Evolutionary conservation across 2,113 vertebrate genomes (phyloP).

Genomic region (Balaenoptera acutorostrata): DNA sequence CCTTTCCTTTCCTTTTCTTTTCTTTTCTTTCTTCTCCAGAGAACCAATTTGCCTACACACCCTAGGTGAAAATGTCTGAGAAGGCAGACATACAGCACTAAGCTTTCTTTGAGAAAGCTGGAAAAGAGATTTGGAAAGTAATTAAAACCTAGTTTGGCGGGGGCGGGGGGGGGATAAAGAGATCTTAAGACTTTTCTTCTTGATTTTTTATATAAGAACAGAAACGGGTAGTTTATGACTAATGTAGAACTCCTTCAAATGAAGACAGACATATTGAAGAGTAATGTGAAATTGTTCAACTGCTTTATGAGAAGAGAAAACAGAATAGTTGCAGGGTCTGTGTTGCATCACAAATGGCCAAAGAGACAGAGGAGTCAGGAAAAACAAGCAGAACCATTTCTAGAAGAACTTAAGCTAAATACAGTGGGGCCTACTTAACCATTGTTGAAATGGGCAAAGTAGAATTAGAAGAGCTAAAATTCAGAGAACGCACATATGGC

Average conservation of each 20-base stretch:
- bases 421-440: not conserved
- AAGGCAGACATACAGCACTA: not conserved
- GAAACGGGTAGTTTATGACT: not conserved
- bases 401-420: not conserved
- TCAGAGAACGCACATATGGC: not conserved
- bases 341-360: not conserved
- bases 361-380: not conserved
- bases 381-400: not conserved
- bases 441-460: not conserved
- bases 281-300: not conserved
- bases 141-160: not conserved
- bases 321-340: not conserved
- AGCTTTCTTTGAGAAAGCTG: not conserved
- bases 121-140: not conserved
- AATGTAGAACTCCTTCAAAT: not conserved
- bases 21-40: not conserved
- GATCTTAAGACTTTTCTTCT: not conserved
- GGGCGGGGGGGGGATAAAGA: not conserved
- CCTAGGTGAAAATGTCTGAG: not conserved
- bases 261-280: not conserved
- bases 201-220: not conserved
- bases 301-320: not conserved
- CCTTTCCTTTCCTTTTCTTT: rapidly evolving
- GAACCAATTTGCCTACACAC: not conserved
- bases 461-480: not conserved